A percentile compares a stretch with the other conserved stretches of the same genome.
Evolutionary conservation across 30 jellyfish, hydroid and myxozoan genomes (phyloP).

Genomic region (Hydractinia symbiolongicarpus): DNA sequence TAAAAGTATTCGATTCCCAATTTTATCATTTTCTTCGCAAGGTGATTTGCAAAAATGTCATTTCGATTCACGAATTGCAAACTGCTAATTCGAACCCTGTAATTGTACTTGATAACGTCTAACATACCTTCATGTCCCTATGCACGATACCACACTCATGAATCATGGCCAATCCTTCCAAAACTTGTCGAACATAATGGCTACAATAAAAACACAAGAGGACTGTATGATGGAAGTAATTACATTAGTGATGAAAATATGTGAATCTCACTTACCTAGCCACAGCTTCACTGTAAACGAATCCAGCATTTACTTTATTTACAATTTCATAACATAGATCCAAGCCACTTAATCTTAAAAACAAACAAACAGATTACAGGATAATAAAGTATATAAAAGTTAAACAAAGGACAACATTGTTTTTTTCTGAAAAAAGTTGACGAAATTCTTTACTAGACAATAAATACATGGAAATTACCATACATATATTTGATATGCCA

Average conservation of each 20-base stretch:
- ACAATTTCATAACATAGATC: conserved; percentile 91
- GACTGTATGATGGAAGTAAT: neutral
- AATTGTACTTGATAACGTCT: neutral
- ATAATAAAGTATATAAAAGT: too few species aligned
- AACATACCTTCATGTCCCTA: conserved; percentile 83
- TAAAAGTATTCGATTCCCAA: too few species aligned
- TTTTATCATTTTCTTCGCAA: too few species aligned
- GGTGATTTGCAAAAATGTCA: too few species aligned
- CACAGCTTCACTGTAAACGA: conserved; percentile 96
- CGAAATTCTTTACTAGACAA: too few species aligned
- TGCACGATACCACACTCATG: conserved; percentile 82
- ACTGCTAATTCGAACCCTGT: too few species aligned
- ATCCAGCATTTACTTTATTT: conserved; percentile 79
- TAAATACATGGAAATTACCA: too few species aligned
- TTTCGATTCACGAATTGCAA: too few species aligned
- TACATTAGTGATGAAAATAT: neutral
- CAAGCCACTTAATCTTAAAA: conserved; percentile 66
- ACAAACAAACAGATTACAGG: too few species aligned
- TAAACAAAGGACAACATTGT: too few species aligned
- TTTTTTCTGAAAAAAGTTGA: too few species aligned
- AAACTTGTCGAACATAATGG: conserved; percentile 86
- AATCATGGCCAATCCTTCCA: conserved; percentile 83
- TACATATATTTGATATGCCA: too few species aligned
- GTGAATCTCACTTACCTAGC: conserved; percentile 63
- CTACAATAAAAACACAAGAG: conserved; percentile 29